Percentiles rank a stretch among this genome's conserved stretches.
Conservation (phyloP, 2,113 vertebrate genomes). For the rat (Rattus norvegicus) region GRCr8 NC_086037.1:54301001-54301500, state of each 20-base stretch:
- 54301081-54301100: constrained; percentile 18
- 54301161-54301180: constrained; percentile 1
- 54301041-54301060: constrained; percentile 1
- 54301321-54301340: constrained; percentile 32
- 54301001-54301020: neutral
- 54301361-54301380: constrained; percentile 52
- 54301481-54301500: neutral
- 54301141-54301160: constrained; percentile 13
- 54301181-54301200: neutral
- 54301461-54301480: constrained; percentile 14
- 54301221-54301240: constrained; percentile 34
- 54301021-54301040: constrained; percentile 47
- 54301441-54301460: constrained; percentile 61
- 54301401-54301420: constrained; percentile 51
- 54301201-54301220: neutral
- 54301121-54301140: constrained; percentile 49
- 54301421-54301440: constrained; percentile 57
- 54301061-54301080: neutral
- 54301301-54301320: neutral
- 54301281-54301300: neutral
- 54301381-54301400: constrained; percentile 45
- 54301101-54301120: neutral
- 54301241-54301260: neutral
- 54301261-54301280: constrained; percentile 6
- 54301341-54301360: constrained; percentile 37